Base-by-base conservation (phyloP, 2,113 vertebrate species). In the Atherinomorus stipes region DNA sequence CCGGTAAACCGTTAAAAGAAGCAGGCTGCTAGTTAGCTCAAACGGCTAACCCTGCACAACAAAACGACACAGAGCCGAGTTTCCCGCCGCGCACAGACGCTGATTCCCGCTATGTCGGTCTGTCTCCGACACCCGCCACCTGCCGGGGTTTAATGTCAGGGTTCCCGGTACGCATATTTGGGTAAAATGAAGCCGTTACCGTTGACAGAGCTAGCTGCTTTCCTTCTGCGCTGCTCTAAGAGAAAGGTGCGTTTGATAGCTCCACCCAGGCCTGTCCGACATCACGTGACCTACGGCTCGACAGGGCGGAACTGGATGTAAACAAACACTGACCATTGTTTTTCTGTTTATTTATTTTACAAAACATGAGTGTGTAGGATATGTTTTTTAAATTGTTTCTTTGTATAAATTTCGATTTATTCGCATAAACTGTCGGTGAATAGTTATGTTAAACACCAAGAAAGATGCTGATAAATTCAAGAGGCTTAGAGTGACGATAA, bases 1-100 rank as follows among this genome's bases (percentile, higher is more conserved):
- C 54, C 62, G 4, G 52, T 23, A 0, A 47, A 11, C 42, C 56
- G 53, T 22, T 42, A 34, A 11, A 6, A 42, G 22, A 12, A 37
- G 26, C 58, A 12, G 57, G 12, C 52, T 25, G 75, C 51, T 62
- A 49, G 64, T 38, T 85, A 83, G 74, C 63, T 47, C 11, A 5
- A 11, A 18, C 11, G 7, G 78, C 83, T 84, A 80, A 74, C 23
- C 40, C n/a, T 15, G 25, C 53, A 75, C 74, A 81, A 56, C 71
- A 72, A 47, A 56, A 64, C 11, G 13, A 80, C 45, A 13, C 7
- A 28, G 23, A 23, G 18, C 51, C 16, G 25, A 26, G 62, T 22
- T 76, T 66, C 66, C 75, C 50, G 51, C 69, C 58, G 11, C 71
- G 19, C 37, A 0, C 15, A 2, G 10, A 53, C 62, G 23, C 67